phyloP scores from a whole-genome alignment of 2,888 invertebrate genomes.

The Ischnus inquisitorius region DNA sequence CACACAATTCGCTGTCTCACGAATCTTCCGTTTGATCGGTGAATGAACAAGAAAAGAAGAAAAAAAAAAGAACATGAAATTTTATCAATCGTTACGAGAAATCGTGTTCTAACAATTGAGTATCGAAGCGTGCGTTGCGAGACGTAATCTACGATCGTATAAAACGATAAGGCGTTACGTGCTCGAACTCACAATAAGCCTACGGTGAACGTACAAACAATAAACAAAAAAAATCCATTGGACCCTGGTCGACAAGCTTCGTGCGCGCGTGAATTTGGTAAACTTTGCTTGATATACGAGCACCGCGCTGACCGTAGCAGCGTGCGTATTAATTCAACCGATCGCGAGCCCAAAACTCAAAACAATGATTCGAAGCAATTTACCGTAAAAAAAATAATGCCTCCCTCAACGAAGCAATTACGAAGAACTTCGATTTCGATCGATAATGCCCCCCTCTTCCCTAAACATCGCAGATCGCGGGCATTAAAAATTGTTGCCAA shows the following conservation, averaged over 20 bases:
- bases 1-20: not conserved
- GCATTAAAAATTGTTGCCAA: not conserved
- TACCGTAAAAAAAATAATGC: not conserved
- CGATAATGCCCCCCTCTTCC: not conserved
- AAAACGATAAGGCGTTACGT: constrained; percentile 40
- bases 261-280: constrained; percentile 33
- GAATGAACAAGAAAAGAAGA: not conserved
- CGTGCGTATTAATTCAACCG: not conserved
- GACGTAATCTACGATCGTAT: constrained; percentile 37
- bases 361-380: not conserved
- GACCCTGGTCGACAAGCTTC: constrained; percentile 26
- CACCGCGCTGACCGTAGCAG: not conserved
- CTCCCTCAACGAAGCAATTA: not conserved
- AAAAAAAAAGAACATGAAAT: not conserved
- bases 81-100: not conserved
- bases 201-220: not conserved
- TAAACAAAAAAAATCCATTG: constrained; percentile 22
- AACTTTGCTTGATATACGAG: constrained; percentile 37
- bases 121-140: not conserved
- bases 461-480: not conserved
- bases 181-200: constrained; percentile 39
- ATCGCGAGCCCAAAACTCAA: not conserved
- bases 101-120: not conserved
- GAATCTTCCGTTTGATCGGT: not conserved
- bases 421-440: constrained; percentile 6